These are phyloP conservation scores for Nomada fucata DNA, from an alignment of 2,888 invertebrate genomes.

Conservation along the genomic window DNA sequence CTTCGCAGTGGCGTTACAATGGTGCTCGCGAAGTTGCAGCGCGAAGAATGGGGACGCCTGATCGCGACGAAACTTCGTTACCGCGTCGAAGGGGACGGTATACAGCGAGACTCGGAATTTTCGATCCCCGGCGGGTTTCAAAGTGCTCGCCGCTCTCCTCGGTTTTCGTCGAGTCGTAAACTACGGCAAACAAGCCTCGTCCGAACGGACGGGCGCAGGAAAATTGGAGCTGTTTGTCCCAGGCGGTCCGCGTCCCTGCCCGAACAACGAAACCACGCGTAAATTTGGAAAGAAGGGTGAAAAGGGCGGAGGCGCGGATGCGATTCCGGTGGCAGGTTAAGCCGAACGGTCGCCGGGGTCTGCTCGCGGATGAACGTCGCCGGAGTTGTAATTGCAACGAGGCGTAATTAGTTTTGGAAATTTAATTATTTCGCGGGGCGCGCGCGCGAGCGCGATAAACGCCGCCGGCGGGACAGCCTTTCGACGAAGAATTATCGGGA, in stretches of 20 bases:
- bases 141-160: conserved; percentile 30
- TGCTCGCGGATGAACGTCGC: conserved; percentile 73
- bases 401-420: conserved; percentile 83
- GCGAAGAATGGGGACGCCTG: conserved; percentile 39
- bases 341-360: conserved; percentile 24
- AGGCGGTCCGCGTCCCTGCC: neutral
- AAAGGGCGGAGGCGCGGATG: conserved; percentile 14
- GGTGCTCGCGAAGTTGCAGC: conserved; percentile 1
- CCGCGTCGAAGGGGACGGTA: conserved; percentile 48
- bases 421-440: conserved; percentile 80
- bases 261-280: conserved; percentile 33
- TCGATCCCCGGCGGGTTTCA: conserved; percentile 10
- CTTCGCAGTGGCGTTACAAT: neutral
- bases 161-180: conserved; percentile 4
- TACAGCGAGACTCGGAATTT: conserved; percentile 36
- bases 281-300: conserved; percentile 30
- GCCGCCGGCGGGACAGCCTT: conserved; percentile 58
- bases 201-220: conserved; percentile 29
- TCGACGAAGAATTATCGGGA: conserved; percentile 68
- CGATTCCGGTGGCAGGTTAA: conserved; percentile 36
- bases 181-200: conserved; percentile 61
- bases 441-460: conserved; percentile 76
- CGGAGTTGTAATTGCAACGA: conserved; percentile 81
- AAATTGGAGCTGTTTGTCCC: neutral
- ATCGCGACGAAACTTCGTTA: conserved; percentile 31